Base-by-base conservation (phyloP, 1,140 invertebrate species). In the Drosophila melanica region DNA sequence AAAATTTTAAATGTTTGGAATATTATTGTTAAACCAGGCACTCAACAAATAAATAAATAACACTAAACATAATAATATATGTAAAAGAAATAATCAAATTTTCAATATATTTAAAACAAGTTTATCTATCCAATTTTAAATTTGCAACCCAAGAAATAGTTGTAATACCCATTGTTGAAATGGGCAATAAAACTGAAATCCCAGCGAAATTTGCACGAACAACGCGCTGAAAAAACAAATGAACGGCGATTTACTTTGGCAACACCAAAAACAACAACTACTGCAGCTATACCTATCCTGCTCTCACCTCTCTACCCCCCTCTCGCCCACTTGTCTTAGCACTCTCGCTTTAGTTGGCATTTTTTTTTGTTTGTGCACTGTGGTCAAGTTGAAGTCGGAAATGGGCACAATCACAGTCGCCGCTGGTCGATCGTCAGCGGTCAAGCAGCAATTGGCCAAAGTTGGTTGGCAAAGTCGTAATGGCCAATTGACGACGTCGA, bases 321-420 rank as follows among this genome's bases (percentile, higher is more conserved):
- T 53, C 41, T 9, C 12, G 23, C 12, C n/a, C 12, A n/a, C 18
- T 35, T 6, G n/a, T 8, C 20, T 9, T 58, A 9, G 16, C 70
- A 68, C 55, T 73, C 64, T 73, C 55, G 48, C 64, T 72, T 57
- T 68, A 47, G 57, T 62, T 68, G 44, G 50, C 37, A 18, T 54
- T 35, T 35, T 35, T 35, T 35, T 10, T 10, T 33, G 7, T 18
- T 44, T 58, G 51, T 48, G 44, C 9, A 45, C 45, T 73, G 73
- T 80, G 81, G 81, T 84, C 81, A 84, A 84, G 81, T 77, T 86
- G 81, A 80, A 85, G 81, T 86, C 81, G 77, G 81, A 85, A 85
- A 85, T 81, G 81, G 81, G 81, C 81, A 85, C 81, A 81, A 86
- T 75, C 64, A 48, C 55, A 33, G 53, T 20, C 42, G 51, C 39